These are phyloP conservation scores for Drosophila miranda DNA, from an alignment of 1,140 invertebrate species.

Conservation along the genomic window DNA sequence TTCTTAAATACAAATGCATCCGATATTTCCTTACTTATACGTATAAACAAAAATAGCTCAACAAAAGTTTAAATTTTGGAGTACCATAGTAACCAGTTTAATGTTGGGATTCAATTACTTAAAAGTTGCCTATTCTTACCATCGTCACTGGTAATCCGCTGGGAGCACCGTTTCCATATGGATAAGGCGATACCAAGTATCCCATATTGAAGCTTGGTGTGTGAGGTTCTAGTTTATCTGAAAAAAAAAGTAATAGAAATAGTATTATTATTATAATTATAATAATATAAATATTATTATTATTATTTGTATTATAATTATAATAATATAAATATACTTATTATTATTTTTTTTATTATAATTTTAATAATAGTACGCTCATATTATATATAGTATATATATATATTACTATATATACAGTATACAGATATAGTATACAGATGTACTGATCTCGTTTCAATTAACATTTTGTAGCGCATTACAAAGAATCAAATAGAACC, in stretches of 20 bases:
- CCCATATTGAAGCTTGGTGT: slow-evolving; percentile 94
- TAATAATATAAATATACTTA: neutral
- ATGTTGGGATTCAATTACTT: neutral
- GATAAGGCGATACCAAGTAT: slow-evolving; percentile 93
- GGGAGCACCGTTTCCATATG: slow-evolving; percentile 92
- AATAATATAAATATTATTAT: too few relatives aligned
- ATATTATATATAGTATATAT: too few relatives aligned
- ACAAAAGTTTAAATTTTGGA: neutral
- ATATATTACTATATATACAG: too few relatives aligned
- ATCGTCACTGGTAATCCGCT: slow-evolving; percentile 91
- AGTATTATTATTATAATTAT: neutral
- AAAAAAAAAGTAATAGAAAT: slow-evolving; percentile 75
- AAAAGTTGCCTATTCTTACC: slow-evolving; percentile 86
- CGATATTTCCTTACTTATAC: neutral
- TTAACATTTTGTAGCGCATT: too few relatives aligned
- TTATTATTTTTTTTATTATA: neutral
- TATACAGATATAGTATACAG: too few relatives aligned
- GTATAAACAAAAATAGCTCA: neutral
- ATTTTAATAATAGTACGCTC: too few relatives aligned
- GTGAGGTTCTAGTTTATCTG: slow-evolving; percentile 94
- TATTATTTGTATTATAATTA: too few relatives aligned
- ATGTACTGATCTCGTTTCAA: too few relatives aligned
- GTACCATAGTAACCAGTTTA: slow-evolving; percentile 1
- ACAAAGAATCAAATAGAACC: too few relatives aligned
- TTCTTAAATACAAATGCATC: slow-evolving; percentile 2